Evolutionary conservation across 2,113 vertebrate species (phyloP).

Genomic region (Myotis yumanensis): DNA sequence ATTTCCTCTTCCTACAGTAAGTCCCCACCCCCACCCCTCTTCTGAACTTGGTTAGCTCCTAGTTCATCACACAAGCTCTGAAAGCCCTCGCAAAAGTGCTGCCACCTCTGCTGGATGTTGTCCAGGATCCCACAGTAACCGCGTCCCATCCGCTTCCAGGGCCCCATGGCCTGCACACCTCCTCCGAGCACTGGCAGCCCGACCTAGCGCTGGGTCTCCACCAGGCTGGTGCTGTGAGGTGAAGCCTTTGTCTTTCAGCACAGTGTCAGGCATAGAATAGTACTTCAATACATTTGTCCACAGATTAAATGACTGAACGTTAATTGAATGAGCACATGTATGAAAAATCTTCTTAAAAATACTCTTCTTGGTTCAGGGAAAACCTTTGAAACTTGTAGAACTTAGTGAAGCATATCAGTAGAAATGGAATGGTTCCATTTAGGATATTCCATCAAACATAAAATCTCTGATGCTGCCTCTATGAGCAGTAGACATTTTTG

Average conservation of each 20-base stretch:
- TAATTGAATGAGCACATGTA: not conserved
- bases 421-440: not conserved
- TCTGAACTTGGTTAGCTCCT: not conserved
- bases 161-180: not conserved
- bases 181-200: not conserved
- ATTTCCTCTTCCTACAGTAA: not conserved
- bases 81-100: not conserved
- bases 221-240: accelerated
- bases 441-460: conserved; percentile 39
- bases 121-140: not conserved
- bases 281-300: not conserved
- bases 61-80: not conserved
- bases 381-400: conserved; percentile 26
- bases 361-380: not conserved
- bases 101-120: not conserved
- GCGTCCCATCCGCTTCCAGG: no score
- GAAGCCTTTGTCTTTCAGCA: not conserved
- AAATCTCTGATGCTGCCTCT: not conserved
- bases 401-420: not conserved
- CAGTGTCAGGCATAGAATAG: accelerated
- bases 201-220: accelerated
- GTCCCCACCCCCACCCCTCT: not conserved
- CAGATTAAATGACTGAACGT: not conserved
- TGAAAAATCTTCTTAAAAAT: not conserved
- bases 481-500: not conserved